Evolutionary conservation across 1,140 invertebrate species (phyloP), one percentile per base, ranked within the genome.

Genomic region (Cyclina sinensis): DNA sequence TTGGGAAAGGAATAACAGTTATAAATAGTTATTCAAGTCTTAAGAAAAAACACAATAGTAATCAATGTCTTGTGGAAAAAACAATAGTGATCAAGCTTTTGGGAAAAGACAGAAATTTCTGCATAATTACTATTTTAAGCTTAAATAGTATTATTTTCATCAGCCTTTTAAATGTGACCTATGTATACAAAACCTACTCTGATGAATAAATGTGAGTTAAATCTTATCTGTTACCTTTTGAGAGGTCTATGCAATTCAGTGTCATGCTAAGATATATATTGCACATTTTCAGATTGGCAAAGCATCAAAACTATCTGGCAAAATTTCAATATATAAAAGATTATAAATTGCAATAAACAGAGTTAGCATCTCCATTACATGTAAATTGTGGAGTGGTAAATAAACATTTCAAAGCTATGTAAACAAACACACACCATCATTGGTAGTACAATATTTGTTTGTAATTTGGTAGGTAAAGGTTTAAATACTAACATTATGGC

Each of bases 381-480:
- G 32, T 70, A 70, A 37, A 37, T 37, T 35, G 65, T 70, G 65
- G 27, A 70, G 65, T 70, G 65, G 35, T 70, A 37, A 39, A 39
- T 39, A 70, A 70, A 70, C 65, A 70, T 35, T 70, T 70, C 7
- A 37, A 70, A 16, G 16, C 30, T 30, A 16, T 30, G 35, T 37
- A 70, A 70, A 30, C 35, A 70, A 70, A 12, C 4, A 70, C 37
- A 70, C 32, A 39, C 27, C 14, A 32, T 70, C 21, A 14, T 27
- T 14, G 16, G 3, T 24, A 39, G 65, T 70, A 14, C 35, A 70
- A 37, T 35, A 9, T 70, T 37, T n/a, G 65, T 70, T 39, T 70
- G 37, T 1, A 70, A 70, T 37, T 70, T 70, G 14, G 11, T 62
- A 62, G 3, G 57, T 62, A 62, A 24, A 62, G 7, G 43, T 43